phyloP scores from a whole-genome alignment of 2,888 invertebrate genomes.

The Chironomus riparius region DNA sequence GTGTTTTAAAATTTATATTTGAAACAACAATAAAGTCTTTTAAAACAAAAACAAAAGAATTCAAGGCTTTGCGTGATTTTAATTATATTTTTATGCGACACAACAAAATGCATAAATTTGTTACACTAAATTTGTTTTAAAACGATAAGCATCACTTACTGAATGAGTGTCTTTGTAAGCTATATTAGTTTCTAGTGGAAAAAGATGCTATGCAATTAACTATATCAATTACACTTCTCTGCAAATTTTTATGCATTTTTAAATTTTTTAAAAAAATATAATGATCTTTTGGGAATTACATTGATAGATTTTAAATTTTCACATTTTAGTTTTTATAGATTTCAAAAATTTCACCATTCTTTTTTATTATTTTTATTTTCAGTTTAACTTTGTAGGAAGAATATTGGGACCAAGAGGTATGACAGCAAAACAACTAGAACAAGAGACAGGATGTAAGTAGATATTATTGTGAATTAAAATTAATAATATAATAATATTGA shows the following conservation, averaged over 20 bases:
- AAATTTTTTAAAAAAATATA: too few species aligned
- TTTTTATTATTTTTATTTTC: conserved; percentile 46
- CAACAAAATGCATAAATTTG: not conserved
- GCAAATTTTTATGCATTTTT: not conserved
- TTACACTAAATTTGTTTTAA: not conserved
- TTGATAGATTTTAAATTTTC: too few species aligned
- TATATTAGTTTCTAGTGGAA: too few species aligned
- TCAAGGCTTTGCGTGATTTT: not conserved
- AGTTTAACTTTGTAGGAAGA: conserved; percentile 99
- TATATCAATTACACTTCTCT: not conserved
- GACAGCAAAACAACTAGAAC: conserved; percentile 99
- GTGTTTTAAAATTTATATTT: too few species aligned
- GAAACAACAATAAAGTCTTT: not conserved
- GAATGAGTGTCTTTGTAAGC: too few species aligned
- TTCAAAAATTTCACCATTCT: not conserved
- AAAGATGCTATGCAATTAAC: too few species aligned
- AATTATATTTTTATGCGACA: not conserved
- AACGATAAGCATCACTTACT: not conserved
- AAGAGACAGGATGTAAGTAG: conserved; percentile 86
- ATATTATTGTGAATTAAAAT: not conserved
- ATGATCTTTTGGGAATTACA: too few species aligned
- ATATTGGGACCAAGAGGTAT: conserved; percentile 99
- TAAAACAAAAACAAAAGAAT: not conserved
- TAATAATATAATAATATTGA: too few species aligned
- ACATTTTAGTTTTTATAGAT: not conserved